A percentile compares a stretch with the other conserved stretches of the same genome.
Conservation (phyloP, 2,797 vertebrate genomes). For the Rhodeus uyekii region DNA sequence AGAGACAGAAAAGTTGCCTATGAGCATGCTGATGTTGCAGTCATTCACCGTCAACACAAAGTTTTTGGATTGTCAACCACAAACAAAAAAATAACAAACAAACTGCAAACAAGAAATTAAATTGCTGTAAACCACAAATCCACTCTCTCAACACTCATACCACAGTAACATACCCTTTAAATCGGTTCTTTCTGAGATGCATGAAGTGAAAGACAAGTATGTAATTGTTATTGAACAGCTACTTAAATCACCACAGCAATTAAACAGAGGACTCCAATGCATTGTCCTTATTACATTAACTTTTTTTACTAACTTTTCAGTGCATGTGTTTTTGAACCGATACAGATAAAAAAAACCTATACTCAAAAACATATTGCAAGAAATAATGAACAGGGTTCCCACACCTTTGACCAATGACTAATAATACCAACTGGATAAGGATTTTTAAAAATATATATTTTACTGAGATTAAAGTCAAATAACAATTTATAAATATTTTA, state of each 20-base stretch:
- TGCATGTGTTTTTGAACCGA: neutral
- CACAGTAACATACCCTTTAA: slow-evolving; percentile 73
- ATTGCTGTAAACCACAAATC: neutral
- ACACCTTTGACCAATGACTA: slow-evolving; percentile 1
- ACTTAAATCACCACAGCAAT: neutral
- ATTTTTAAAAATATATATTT: neutral
- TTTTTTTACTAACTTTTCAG: too few species aligned
- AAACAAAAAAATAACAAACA: neutral
- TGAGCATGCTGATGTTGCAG: slow-evolving; percentile 4
- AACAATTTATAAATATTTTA: neutral
- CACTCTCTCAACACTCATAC: slow-evolving; percentile 32
- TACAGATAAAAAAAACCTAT: neutral
- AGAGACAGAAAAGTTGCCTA: neutral
- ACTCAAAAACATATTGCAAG: neutral
- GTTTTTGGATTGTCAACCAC: neutral
- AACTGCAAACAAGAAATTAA: slow-evolving; percentile 5
- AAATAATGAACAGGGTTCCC: slow-evolving; percentile 20
- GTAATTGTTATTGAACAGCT: neutral
- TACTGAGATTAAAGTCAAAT: neutral
- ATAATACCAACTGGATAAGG: neutral
- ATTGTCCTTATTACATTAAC: neutral
- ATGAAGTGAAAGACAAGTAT: slow-evolving; percentile 59
- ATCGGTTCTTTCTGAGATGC: slow-evolving; percentile 74
- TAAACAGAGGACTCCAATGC: neutral
- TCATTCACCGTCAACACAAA: slow-evolving; percentile 13